Evolutionary conservation across 2,888 invertebrate species (phyloP).

Genomic region (Miltochrista miniata): DNA sequence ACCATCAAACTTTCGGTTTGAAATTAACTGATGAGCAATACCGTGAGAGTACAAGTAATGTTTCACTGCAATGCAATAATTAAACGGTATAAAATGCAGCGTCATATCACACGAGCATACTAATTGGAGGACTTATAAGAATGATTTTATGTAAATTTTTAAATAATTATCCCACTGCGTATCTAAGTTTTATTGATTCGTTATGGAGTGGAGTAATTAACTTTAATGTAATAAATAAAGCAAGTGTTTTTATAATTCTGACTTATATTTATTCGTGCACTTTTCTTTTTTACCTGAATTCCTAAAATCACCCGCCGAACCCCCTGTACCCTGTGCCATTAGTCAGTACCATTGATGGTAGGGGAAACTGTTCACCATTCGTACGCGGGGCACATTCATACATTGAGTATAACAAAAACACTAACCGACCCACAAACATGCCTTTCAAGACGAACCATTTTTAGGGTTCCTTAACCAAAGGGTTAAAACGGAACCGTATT

Average conservation of each 20-base stretch:
- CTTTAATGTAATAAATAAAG: slow-evolving; percentile 43
- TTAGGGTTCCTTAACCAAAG: too few relatives aligned
- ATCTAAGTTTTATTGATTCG: slow-evolving; percentile 61
- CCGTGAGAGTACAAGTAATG: slow-evolving; percentile 64
- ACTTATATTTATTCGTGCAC: slow-evolving; percentile 24
- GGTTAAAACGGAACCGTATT: too few relatives aligned
- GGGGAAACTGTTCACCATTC: too few relatives aligned
- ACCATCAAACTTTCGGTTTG: slow-evolving; percentile 53
- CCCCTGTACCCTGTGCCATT: too few relatives aligned
- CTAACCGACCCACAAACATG: too few relatives aligned
- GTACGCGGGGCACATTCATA: too few relatives aligned
- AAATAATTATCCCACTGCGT: slow-evolving; percentile 63
- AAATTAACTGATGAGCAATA: slow-evolving; percentile 64
- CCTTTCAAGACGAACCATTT: too few relatives aligned
- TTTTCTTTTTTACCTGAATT: too few relatives aligned
- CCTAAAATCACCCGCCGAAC: too few relatives aligned
- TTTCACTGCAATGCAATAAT: slow-evolving; percentile 56
- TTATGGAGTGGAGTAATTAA: slow-evolving; percentile 71
- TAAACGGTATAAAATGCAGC: slow-evolving; percentile 40
- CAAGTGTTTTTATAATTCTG: slow-evolving; percentile 38
- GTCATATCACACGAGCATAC: slow-evolving; percentile 59
- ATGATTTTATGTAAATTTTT: slow-evolving; percentile 55
- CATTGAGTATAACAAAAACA: too few relatives aligned
- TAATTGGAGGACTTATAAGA: slow-evolving; percentile 49
- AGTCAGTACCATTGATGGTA: too few relatives aligned